Evolutionary conservation across 2,888 invertebrate genomes (phyloP).

Genomic region (Choristoneura rosaceana): DNA sequence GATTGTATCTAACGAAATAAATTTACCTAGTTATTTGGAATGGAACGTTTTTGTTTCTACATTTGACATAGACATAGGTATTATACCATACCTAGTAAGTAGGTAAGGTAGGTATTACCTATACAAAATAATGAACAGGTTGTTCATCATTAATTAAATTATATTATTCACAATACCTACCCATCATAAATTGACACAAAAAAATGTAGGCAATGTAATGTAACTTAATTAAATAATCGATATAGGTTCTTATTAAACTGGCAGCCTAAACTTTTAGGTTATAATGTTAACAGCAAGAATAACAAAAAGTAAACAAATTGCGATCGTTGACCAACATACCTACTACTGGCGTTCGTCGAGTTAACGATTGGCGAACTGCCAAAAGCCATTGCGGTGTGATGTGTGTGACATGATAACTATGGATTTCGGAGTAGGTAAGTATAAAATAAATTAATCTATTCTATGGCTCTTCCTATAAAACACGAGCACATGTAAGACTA

Average conservation of each 20-base stretch:
- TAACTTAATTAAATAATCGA: too few species aligned
- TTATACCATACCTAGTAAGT: too few species aligned
- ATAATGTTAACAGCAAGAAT: slow-evolving; percentile 15
- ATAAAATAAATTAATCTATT: slow-evolving; percentile 64
- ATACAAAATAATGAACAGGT: too few species aligned
- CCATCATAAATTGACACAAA: too few species aligned
- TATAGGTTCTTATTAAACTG: too few species aligned
- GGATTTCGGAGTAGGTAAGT: slow-evolving; percentile 62
- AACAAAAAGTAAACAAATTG: slow-evolving; percentile 67
- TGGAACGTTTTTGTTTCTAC: too few species aligned
- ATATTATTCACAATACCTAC: too few species aligned
- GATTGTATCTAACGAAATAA: background rate
- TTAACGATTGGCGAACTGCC: slow-evolving; percentile 72
- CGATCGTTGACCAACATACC: slow-evolving; percentile 72
- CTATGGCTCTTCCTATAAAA: slow-evolving; percentile 52
- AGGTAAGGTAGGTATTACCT: too few species aligned
- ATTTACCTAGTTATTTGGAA: background rate
- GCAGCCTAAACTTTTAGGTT: background rate
- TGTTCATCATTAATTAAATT: too few species aligned
- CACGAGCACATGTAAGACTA: background rate
- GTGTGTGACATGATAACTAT: slow-evolving; percentile 67
- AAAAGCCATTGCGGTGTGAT: slow-evolving; percentile 72
- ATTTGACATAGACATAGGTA: too few species aligned
- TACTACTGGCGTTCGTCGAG: slow-evolving; percentile 64
- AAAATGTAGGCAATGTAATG: too few species aligned